A percentile compares a stretch with the other conserved stretches of the same genome.
phyloP scores from a whole-genome alignment of 2,888 invertebrate species.

The Penaeus monodon region DNA sequence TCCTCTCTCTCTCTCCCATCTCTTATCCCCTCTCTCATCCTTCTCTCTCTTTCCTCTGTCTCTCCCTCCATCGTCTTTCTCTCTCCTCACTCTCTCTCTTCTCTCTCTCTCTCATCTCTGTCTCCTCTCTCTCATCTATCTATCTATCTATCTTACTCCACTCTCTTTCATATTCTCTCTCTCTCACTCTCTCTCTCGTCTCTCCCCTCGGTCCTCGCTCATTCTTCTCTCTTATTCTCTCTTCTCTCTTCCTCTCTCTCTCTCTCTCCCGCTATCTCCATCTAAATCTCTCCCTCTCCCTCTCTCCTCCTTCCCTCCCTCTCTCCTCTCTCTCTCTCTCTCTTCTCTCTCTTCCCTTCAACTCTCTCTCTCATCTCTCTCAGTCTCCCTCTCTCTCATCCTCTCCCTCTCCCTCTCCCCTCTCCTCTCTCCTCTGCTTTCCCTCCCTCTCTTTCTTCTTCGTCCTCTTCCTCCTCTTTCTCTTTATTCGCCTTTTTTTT shows the following conservation, averaged over 20 bases:
- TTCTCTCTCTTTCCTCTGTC: no score
- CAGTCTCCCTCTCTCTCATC: not conserved
- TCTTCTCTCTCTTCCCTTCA: not conserved
- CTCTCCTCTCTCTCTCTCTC: slow-evolving; percentile 10
- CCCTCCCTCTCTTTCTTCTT: no score
- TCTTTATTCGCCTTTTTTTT: no score
- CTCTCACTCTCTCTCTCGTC: not conserved
- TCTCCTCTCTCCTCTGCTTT: not conserved
- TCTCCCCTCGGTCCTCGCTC: no score
- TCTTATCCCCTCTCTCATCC: no score
- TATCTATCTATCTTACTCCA: no score
- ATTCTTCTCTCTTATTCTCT: not conserved
- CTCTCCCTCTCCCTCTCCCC: not conserved
- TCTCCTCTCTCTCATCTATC: not conserved
- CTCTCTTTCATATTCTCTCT: not conserved
- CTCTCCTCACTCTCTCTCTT: slow-evolving; percentile 6
- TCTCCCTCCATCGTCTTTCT: no score
- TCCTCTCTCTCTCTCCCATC: no score
- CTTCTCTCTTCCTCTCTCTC: not conserved
- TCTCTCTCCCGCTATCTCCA: not conserved
- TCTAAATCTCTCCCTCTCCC: not conserved
- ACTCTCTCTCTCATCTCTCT: not conserved
- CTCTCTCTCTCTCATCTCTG: not conserved
- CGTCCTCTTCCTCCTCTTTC: no score
- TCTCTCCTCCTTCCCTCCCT: not conserved